These are phyloP conservation scores for Hirtodrosophila duncani DNA, from an alignment of 2,888 invertebrate species.

Conservation along the genomic window DNA sequence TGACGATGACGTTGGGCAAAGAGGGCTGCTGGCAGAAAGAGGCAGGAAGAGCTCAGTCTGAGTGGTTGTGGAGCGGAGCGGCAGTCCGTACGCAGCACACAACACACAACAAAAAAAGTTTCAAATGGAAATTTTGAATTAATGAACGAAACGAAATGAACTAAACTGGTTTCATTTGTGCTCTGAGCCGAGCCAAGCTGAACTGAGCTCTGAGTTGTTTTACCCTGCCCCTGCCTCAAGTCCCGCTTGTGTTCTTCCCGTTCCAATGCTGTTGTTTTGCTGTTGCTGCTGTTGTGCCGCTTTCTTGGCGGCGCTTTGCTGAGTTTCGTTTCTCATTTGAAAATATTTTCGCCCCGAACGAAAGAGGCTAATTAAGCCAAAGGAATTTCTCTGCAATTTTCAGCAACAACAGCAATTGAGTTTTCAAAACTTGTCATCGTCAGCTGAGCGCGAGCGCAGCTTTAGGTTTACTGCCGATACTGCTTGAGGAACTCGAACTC, in stretches of 20 bases:
- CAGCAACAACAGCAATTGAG: conserved; percentile 56
- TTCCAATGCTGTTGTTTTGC: conserved; percentile 14
- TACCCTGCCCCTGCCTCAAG: conserved; percentile 31
- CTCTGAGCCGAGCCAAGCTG: conserved; percentile 57
- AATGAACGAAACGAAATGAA: conserved; percentile 76
- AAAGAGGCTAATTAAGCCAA: conserved; percentile 75
- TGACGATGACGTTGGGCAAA: conserved; percentile 57
- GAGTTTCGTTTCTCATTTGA: conserved; percentile 67
- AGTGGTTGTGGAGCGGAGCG: conserved; percentile 51
- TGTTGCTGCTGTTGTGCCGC: conserved; percentile 59
- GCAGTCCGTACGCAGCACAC: conserved; percentile 42
- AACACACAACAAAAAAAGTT: conserved; percentile 64
- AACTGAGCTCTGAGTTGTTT: conserved; percentile 63
- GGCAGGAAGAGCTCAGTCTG: conserved; percentile 36
- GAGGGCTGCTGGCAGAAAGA: conserved; percentile 9
- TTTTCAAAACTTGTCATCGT: conserved; percentile 62
- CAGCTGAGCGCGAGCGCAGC: conserved; percentile 49
- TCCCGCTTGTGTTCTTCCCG: conserved; percentile 8
- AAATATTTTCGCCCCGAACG: conserved; percentile 72
- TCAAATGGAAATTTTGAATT: conserved; percentile 77
- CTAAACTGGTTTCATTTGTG: conserved; percentile 74
- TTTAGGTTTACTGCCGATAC: not conserved
- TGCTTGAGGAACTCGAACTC: conserved; percentile 32
- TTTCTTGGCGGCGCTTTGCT: conserved; percentile 65
- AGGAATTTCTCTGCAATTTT: conserved; percentile 74